Evolutionary conservation across 2,113 vertebrate genomes (phyloP), one percentile per base, ranked within the genome.

Genomic region (Saguinus midas): DNA sequence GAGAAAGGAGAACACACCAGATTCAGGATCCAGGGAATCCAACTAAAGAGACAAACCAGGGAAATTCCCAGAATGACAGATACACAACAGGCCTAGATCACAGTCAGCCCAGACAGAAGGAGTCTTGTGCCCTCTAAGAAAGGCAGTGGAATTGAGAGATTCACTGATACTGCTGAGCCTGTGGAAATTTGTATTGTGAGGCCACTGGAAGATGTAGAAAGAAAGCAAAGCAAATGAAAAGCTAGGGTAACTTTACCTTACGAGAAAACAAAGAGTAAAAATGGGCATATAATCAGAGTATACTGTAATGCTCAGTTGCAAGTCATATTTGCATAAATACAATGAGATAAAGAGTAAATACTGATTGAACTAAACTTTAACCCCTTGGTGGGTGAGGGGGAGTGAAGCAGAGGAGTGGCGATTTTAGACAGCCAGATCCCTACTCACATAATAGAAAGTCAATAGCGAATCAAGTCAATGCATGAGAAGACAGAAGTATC

Each of bases 11-110:
- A 73, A 83, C 10, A 64, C 27, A 82, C 4, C 35, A 84, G 37
- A 91, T 81, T 91, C 66, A 92, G n/a, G 75, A 86, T 94, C 66
- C 55, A 89, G 40, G 68, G n/a, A 96, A 50, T 66, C 79, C 11
- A 84, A 79, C 55, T 94, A 37, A 79, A 66, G 61, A 96, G 61
- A 96, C 64, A 61, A 87, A 52, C 94, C 58, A 96, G 83, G 48
- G 94, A 90, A 75, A 92, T 55, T 48, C 29, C 12, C 37, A 91
- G 57, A 84, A 73, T 40, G 61, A 32, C 29, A 88, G 70, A 18
- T 35, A 40, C 23, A 61, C 21, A 61, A 90, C 16, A 90, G 89
- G 72, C n/a, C n/a, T 52, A 85, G 18, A 78, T 37, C 1, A 5
- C 37, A 76, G 17, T 29, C 82, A 27, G 52, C 17, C 52, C 48